Percentiles rank a stretch among this genome's conserved stretches.
Evolutionary conservation across 2,797 vertebrate genomes (phyloP).

Genomic region (Typhlichthys eigenmanni): DNA sequence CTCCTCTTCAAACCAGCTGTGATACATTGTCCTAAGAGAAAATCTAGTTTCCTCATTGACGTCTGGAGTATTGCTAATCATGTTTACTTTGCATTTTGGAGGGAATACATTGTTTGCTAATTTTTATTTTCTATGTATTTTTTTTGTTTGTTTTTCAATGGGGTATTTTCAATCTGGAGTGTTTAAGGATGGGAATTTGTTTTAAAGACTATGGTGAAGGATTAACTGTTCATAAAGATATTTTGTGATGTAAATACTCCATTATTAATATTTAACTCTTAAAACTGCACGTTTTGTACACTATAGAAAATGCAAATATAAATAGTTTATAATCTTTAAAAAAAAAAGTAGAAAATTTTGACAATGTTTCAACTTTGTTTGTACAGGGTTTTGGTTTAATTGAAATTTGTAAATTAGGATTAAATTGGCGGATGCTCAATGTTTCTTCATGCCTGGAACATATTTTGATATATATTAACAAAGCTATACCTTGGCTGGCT

Average conservation of each 20-base stretch:
- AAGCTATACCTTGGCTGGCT: conserved; percentile 72
- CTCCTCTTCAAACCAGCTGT: not conserved
- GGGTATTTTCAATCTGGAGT: conserved; percentile 29
- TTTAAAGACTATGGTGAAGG: conserved; percentile 56
- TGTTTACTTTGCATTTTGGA: conserved; percentile 42
- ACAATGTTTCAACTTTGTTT: conserved; percentile 61
- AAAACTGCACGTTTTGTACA: conserved; percentile 80
- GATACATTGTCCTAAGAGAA: conserved; percentile 16
- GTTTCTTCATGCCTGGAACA: conserved; percentile 66
- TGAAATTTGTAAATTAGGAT: conserved; percentile 56
- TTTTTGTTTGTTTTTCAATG: not conserved
- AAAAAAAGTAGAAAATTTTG: conserved; percentile 54
- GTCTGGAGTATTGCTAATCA: conserved; percentile 19
- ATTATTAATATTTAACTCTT: conserved; percentile 76
- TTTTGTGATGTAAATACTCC: conserved; percentile 73
- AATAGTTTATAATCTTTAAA: conserved; percentile 73
- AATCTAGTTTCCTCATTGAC: conserved; percentile 12
- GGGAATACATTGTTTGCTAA: conserved; percentile 39
- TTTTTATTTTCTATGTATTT: conserved; percentile 14
- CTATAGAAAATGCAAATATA: conserved; percentile 65
- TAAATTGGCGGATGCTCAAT: conserved; percentile 55
- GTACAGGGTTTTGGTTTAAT: conserved; percentile 56
- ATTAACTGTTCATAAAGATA: conserved; percentile 58
- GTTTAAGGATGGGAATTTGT: conserved; percentile 52
- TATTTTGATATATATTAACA: conserved; percentile 74